Conservation (phyloP, 2,888 invertebrate genomes). For the Drosophila greeni region DNA sequence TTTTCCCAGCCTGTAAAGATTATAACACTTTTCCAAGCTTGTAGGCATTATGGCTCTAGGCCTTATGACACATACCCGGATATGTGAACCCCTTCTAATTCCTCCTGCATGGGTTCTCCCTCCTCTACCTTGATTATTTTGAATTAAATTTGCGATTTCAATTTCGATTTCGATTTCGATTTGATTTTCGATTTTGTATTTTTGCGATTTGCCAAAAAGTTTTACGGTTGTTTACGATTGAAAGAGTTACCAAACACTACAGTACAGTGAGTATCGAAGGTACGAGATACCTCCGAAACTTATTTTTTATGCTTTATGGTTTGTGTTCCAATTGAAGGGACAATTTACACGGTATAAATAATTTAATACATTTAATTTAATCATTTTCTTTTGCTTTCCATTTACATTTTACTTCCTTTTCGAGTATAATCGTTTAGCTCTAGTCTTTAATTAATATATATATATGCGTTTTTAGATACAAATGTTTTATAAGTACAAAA, state of each 20-base stretch:
- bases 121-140: conserved; percentile 10
- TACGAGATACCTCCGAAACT: neutral
- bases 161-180: conserved; percentile 16
- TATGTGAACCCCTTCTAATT: conserved; percentile 24
- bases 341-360: conserved; percentile 59
- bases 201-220: conserved; percentile 31
- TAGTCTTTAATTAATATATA: conserved; percentile 21
- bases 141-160: conserved; percentile 8
- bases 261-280: conserved; percentile 23
- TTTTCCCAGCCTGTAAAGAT: too few relatives aligned
- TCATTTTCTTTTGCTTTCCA: conserved; percentile 34
- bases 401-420: conserved; percentile 48
- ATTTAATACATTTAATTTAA: conserved; percentile 53
- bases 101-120: conserved; percentile 2
- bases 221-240: conserved; percentile 15
- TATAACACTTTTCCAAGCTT: neutral
- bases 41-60: neutral
- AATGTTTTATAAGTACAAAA: conserved; percentile 63
- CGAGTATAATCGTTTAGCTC: conserved; percentile 45
- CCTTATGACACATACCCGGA: conserved; percentile 16
- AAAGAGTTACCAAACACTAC: conserved; percentile 30
- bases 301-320: neutral
- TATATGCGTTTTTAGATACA: conserved; percentile 49
- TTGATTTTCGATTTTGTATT: conserved; percentile 20
- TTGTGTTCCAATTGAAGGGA: conserved; percentile 14